Conservation (phyloP, 2,113 vertebrate species). For the Ciconia stormi region DNA sequence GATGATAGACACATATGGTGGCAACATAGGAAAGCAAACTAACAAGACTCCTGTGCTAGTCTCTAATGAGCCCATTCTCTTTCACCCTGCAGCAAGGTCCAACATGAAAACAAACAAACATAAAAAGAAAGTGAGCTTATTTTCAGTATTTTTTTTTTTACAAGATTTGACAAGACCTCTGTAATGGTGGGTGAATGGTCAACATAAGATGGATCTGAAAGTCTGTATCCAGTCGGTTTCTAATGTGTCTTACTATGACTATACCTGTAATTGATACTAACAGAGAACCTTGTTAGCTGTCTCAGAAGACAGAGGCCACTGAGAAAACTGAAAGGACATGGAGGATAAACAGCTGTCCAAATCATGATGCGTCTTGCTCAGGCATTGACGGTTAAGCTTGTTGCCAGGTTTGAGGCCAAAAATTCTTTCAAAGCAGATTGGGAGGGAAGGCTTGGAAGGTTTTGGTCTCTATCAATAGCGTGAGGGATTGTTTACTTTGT, state of each 20-base stretch:
- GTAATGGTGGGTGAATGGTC: background rate
- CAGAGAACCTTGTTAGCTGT: background rate
- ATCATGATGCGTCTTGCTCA: background rate
- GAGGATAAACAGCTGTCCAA: background rate
- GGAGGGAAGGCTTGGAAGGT: background rate
- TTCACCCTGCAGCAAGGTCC: background rate
- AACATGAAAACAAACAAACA: background rate
- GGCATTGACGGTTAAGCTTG: background rate
- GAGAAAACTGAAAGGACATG: background rate
- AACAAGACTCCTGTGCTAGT: background rate
- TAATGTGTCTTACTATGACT: background rate
- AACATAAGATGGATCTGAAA: background rate
- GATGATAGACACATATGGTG: background rate
- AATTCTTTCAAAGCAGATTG: background rate
- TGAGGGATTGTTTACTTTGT: background rate
- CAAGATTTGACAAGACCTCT: background rate
- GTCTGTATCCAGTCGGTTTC: background rate
- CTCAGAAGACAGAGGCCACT: background rate
- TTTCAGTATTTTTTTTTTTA: background rate
- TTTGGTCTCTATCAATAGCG: background rate
- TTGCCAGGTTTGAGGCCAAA: background rate
- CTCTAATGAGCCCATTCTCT: background rate
- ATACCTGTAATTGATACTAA: background rate
- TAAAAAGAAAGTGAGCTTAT: background rate
- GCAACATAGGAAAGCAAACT: background rate